phyloP scores from a whole-genome alignment of 1,140 invertebrate species.

The Acyrthosiphon pisum region DNA sequence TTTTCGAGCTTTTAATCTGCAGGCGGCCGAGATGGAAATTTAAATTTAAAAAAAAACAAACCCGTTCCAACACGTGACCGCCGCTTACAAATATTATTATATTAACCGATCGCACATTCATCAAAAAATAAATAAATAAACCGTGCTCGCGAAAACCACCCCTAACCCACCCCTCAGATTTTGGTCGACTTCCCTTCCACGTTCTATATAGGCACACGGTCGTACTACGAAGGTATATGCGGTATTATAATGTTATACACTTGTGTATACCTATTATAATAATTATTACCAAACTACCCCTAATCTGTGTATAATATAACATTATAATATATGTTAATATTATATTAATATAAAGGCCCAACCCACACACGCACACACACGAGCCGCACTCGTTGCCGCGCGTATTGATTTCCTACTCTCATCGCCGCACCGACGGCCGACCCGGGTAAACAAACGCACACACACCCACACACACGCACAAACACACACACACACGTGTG shows the following conservation, averaged over 20 bases:
- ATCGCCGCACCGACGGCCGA: not conserved
- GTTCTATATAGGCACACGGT: too few species aligned
- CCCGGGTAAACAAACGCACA: slow-evolving; percentile 1
- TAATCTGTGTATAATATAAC: not conserved
- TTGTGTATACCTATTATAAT: too few species aligned
- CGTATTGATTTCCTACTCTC: slow-evolving; percentile 38
- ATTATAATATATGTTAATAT: not conserved
- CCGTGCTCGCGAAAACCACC: not conserved
- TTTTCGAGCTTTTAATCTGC: not conserved
- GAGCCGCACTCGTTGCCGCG: not conserved
- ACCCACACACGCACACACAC: not conserved
- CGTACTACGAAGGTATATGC: too few species aligned
- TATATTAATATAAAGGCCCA: not conserved
- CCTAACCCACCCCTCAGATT: too few species aligned
- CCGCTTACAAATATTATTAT: not conserved
- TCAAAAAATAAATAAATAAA: not conserved
- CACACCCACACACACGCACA: not conserved
- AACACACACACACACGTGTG: not conserved
- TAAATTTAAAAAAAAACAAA: not conserved
- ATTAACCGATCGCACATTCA: not conserved
- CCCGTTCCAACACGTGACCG: not conserved
- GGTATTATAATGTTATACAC: too few species aligned
- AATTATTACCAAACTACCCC: not conserved
- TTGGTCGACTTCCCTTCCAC: too few species aligned
- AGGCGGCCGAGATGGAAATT: not conserved